Evolutionary conservation across 2,888 invertebrate genomes (phyloP).

Genomic region (Morpho achilles): DNA sequence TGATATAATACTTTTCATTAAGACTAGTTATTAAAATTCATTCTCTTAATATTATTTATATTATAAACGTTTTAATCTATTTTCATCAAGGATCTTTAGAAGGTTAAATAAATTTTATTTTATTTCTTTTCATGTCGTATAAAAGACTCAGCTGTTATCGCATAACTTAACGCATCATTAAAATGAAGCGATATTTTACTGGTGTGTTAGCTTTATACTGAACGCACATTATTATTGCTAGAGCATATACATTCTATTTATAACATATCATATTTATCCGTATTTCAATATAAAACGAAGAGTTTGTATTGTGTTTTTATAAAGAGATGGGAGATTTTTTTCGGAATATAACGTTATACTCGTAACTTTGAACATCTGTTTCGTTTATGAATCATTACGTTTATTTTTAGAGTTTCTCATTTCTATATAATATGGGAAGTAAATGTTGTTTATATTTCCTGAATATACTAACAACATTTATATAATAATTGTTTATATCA

Average conservation of each 20-base stretch:
- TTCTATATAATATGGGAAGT: too few relatives aligned
- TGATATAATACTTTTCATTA: too few relatives aligned
- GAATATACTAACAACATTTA: too few relatives aligned
- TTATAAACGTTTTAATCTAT: too few relatives aligned
- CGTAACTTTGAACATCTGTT: background rate
- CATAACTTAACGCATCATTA: background rate
- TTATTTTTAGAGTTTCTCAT: background rate
- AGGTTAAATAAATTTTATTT: too few relatives aligned
- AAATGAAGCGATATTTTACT: background rate
- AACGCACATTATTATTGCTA: slow-evolving; percentile 28
- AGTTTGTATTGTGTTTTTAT: slow-evolving; percentile 20
- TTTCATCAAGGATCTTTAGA: too few relatives aligned
- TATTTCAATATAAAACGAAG: slow-evolving; percentile 25
- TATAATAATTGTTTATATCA: too few relatives aligned
- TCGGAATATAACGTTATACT: slow-evolving; percentile 7
- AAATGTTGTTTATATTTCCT: too few relatives aligned
- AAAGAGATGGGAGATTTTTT: slow-evolving; percentile 12
- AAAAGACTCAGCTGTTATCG: background rate
- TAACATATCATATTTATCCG: slow-evolving; percentile 19
- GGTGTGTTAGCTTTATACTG: slow-evolving; percentile 9
- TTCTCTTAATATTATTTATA: too few relatives aligned
- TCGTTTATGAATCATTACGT: slow-evolving; percentile 5
- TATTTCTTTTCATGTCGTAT: background rate
- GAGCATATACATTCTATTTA: slow-evolving; percentile 17
- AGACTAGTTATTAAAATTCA: too few relatives aligned